These are phyloP conservation scores for Andrena camellia DNA, from an alignment of 2,888 invertebrate genomes.

Conservation along the genomic window DNA sequence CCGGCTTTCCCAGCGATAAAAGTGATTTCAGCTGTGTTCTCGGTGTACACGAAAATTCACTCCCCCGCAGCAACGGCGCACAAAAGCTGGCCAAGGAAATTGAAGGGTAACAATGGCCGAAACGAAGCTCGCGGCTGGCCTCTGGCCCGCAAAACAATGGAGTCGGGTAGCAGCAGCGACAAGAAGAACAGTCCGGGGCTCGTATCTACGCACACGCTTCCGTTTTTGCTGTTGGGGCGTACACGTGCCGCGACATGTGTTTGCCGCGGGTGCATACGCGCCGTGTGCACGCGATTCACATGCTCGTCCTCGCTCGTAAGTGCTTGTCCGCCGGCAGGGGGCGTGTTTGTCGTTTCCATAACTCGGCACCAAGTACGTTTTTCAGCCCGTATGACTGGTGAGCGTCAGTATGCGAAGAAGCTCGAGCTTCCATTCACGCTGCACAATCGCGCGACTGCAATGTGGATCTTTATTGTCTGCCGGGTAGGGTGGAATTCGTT, in stretches of 20 bases:
- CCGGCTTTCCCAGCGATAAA: background rate
- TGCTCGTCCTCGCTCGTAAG: background rate
- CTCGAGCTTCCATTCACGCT: background rate
- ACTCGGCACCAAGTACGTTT: background rate
- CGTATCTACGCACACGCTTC: background rate
- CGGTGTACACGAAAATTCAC: constrained; percentile 22
- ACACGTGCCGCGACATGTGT: background rate
- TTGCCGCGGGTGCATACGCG: background rate
- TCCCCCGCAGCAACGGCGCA: background rate
- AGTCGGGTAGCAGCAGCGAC: background rate
- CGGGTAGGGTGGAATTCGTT: too few species aligned
- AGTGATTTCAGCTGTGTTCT: background rate
- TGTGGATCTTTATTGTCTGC: background rate
- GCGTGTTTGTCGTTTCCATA: constrained; percentile 1
- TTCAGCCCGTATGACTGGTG: background rate
- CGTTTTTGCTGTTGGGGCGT: constrained; percentile 13
- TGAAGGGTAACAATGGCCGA: constrained; percentile 29
- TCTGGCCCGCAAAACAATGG: constrained; percentile 41
- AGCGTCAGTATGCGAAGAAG: background rate
- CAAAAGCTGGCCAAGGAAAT: background rate
- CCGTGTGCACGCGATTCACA: background rate
- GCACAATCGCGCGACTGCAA: background rate
- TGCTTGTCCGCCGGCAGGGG: constrained; percentile 3
- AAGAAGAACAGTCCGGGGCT: constrained; percentile 10
- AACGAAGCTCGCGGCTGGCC: constrained; percentile 18